These are phyloP conservation scores for Hirtodrosophila duncani DNA, from an alignment of 2,888 invertebrate species.

Conservation along the genomic window DNA sequence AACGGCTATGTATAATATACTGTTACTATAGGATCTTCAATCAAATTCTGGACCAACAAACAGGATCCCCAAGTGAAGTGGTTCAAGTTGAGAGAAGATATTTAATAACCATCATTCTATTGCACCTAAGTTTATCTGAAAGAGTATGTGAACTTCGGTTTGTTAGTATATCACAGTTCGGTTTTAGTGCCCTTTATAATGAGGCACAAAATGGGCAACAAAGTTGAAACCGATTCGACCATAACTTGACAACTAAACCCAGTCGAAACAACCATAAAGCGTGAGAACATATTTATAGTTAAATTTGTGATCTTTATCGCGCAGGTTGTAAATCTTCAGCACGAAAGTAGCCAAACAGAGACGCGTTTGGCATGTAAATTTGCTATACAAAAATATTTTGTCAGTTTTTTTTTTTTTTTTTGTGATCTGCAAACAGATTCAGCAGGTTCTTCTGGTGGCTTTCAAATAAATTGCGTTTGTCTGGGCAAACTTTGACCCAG, in stretches of 20 bases:
- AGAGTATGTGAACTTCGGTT: too few species aligned
- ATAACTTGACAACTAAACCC: conserved; percentile 22
- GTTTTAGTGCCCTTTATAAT: conserved; percentile 58
- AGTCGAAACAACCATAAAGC: conserved; percentile 48
- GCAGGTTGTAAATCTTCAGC: conserved; percentile 53
- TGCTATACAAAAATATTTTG: conserved; percentile 20
- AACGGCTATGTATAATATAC: too few species aligned
- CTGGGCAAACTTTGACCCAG: too few species aligned
- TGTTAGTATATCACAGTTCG: too few species aligned
- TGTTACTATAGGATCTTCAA: too few species aligned
- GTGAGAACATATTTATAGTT: conserved; percentile 59
- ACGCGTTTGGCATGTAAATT: conserved; percentile 38
- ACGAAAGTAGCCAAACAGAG: conserved; percentile 12
- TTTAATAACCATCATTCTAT: too few species aligned
- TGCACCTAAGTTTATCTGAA: too few species aligned
- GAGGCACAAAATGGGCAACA: conserved; percentile 57
- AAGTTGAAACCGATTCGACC: conserved; percentile 52
- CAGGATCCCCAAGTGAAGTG: too few species aligned
- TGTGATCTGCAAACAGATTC: conserved; percentile 7
- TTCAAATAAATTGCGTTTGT: conserved; percentile 28
- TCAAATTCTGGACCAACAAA: too few species aligned
- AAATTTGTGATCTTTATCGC: conserved; percentile 57
- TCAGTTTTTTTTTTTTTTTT: conserved; percentile 11
- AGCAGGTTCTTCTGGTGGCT: conserved; percentile 23
- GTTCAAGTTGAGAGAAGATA: too few species aligned